Percentiles rank a stretch among this genome's conserved stretches.
Conservation (phyloP, 2,797 vertebrate species). For the Eremophila alpestris region DNA sequence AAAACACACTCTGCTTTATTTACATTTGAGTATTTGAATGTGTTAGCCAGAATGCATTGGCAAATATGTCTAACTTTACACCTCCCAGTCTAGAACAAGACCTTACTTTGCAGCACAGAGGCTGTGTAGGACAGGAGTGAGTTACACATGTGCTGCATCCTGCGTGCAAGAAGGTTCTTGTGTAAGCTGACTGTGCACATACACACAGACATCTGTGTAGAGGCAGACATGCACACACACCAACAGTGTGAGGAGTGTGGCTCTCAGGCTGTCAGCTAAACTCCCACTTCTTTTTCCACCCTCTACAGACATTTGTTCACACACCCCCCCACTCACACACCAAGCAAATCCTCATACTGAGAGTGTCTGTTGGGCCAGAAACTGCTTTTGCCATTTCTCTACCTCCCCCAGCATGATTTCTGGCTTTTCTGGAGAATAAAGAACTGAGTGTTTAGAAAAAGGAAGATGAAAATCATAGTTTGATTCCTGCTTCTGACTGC, state of each 20-base stretch:
- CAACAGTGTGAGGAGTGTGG: not conserved
- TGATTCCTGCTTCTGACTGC: conserved; percentile 1
- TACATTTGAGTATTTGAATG: not conserved
- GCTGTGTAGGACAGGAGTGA: not conserved
- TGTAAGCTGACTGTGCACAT: not conserved
- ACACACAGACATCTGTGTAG: not conserved
- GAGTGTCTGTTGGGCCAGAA: not conserved
- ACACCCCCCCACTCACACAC: not conserved
- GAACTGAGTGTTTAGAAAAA: not conserved
- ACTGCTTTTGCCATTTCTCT: not conserved
- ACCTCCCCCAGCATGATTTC: not conserved
- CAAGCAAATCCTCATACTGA: not conserved
- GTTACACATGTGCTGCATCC: not conserved
- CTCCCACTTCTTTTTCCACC: not conserved
- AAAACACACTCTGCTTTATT: conserved; percentile 43
- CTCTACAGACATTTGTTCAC: not conserved
- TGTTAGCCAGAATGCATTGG: conserved; percentile 25
- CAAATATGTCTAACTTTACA: conserved; percentile 20
- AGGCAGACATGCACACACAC: not conserved
- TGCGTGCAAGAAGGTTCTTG: not conserved
- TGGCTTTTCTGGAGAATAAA: not conserved
- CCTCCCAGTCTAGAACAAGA: conserved; percentile 11
- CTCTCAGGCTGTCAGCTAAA: not conserved
- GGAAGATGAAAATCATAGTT: conserved; percentile 1
- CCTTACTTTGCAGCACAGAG: not conserved